These are phyloP conservation scores for Emydura subglobosa DNA, from an alignment of 2,113 vertebrate genomes.

Conservation along the genomic window DNA sequence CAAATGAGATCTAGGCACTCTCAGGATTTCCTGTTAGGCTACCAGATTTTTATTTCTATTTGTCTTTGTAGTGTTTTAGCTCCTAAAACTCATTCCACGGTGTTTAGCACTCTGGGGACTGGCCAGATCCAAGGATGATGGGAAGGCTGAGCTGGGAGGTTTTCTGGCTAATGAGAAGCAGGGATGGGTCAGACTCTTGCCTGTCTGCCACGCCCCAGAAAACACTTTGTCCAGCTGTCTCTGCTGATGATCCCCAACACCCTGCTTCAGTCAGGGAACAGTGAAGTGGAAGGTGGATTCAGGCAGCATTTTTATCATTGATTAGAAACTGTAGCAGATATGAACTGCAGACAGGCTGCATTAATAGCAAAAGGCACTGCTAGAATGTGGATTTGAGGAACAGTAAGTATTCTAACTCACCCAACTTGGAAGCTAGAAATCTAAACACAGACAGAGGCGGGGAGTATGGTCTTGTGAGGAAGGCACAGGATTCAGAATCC, in stretches of 20 bases:
- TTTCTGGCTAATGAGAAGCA: background rate
- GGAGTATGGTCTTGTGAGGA: background rate
- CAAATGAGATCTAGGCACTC: accelerated
- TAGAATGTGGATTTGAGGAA: background rate
- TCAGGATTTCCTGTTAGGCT: background rate
- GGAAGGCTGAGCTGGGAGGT: background rate
- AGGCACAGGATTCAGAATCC: background rate
- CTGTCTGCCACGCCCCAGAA: background rate
- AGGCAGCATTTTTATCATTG: background rate
- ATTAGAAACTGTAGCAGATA: background rate
- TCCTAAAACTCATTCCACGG: background rate
- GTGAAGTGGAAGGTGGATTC: background rate
- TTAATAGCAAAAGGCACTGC: background rate
- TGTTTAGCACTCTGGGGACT: background rate
- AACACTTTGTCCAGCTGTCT: background rate
- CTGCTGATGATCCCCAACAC: background rate
- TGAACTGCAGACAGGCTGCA: background rate
- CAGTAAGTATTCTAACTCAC: background rate
- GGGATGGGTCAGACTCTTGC: background rate
- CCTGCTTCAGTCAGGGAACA: background rate
- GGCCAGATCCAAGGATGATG: background rate
- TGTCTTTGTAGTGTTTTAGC: background rate
- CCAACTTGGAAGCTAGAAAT: background rate
- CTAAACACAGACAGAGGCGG: background rate
- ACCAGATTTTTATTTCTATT: background rate